Conservation (phyloP, 92 coral and sea anemone genomes). For the Diadumene lineata region DNA sequence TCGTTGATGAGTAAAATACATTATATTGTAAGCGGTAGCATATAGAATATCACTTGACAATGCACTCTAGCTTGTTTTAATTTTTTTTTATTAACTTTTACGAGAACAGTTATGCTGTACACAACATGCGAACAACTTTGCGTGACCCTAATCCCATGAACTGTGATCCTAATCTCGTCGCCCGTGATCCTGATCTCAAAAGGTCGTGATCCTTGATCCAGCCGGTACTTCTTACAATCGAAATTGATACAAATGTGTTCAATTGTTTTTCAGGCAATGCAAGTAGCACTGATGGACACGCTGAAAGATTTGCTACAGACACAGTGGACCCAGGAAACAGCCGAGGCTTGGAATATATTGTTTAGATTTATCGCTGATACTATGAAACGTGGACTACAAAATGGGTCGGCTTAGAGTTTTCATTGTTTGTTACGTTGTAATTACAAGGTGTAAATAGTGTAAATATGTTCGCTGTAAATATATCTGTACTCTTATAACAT, state of each 20-base stretch:
- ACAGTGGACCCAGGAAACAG: conserved; percentile 78
- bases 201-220: too few species aligned
- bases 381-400: conserved; percentile 71
- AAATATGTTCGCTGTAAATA: not conserved
- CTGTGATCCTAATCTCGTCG: too few species aligned
- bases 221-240: too few species aligned
- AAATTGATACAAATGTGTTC: too few species aligned
- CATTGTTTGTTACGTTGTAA: too few species aligned
- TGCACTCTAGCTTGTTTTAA: not conserved
- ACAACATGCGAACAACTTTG: too few species aligned
- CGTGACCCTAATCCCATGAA: too few species aligned
- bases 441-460: not conserved
- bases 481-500: too few species aligned
- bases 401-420: conserved; percentile 1
- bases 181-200: not conserved
- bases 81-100: too few species aligned
- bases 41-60: not conserved
- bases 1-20: too few species aligned
- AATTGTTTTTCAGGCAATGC: conserved; percentile 64
- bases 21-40: not conserved
- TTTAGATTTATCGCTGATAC: conserved; percentile 73
- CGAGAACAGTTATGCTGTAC: too few species aligned
- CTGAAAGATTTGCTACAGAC: conserved; percentile 58
- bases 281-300: conserved; percentile 53
- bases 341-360: conserved; percentile 76